A percentile compares a stretch with the other conserved stretches of the same genome.
phyloP scores from a whole-genome alignment of 1,140 invertebrate species.

The Apis dorsata region DNA sequence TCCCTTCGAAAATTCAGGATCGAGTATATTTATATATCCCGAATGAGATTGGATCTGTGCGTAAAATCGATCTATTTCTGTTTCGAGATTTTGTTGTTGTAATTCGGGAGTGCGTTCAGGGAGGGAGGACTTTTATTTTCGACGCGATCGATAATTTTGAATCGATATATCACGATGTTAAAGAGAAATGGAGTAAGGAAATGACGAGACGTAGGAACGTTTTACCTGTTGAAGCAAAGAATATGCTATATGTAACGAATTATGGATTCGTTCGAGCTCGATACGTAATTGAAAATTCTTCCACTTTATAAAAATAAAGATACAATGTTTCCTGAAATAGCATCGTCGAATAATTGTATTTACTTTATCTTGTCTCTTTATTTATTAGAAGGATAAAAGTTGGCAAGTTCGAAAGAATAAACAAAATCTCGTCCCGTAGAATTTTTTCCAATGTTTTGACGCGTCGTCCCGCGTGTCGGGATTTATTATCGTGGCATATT shows the following conservation, averaged over 20 bases:
- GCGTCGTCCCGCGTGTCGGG: background rate
- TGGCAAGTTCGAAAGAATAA: no score
- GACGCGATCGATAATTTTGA: background rate
- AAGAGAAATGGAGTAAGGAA: no score
- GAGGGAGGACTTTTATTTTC: background rate
- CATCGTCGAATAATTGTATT: no score
- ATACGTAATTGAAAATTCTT: background rate
- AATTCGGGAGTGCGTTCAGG: background rate
- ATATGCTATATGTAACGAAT: no score
- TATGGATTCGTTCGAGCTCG: background rate
- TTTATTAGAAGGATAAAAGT: background rate
- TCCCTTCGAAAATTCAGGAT: background rate
- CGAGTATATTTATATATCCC: background rate
- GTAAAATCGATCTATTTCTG: background rate
- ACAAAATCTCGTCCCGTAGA: background rate
- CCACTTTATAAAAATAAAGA: background rate
- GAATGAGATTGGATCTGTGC: no score
- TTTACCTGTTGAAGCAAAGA: background rate
- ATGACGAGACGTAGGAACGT: background rate
- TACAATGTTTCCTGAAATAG: no score
- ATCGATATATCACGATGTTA: background rate
- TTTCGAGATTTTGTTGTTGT: no score
- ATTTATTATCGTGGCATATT: background rate
- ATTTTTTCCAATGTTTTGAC: background rate
- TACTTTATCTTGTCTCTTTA: background rate